Conservation (phyloP, 2,888 invertebrate genomes). For the Anticlea derivata region DNA sequence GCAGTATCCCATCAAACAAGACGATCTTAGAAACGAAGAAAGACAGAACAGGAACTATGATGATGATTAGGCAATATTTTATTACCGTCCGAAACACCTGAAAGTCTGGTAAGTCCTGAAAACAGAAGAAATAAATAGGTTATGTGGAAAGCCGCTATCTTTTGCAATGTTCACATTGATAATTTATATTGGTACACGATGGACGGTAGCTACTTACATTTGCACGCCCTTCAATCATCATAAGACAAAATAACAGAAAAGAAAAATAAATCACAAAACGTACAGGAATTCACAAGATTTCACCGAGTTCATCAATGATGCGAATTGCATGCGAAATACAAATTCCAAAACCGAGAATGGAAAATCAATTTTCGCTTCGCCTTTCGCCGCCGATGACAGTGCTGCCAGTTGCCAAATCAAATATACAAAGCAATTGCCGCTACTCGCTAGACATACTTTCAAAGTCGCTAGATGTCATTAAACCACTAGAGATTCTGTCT, state of each 20-base stretch:
- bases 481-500: no score
- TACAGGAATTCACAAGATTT: slow-evolving; percentile 3
- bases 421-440: no score
- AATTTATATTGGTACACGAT: background rate
- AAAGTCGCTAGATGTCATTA: no score
- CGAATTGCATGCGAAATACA: background rate
- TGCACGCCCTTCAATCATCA: slow-evolving; percentile 81
- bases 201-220: slow-evolving; percentile 66
- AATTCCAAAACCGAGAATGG: background rate
- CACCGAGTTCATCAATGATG: background rate
- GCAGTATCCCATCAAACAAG: slow-evolving; percentile 87
- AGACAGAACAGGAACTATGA: slow-evolving; percentile 88
- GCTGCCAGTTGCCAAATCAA: no score
- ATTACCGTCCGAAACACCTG: slow-evolving; percentile 90
- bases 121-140: slow-evolving; percentile 40
- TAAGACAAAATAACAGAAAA: slow-evolving; percentile 61
- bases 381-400: no score
- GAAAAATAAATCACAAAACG: slow-evolving; percentile 38
- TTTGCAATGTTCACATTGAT: background rate
- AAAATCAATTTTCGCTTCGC: slow-evolving; percentile 23
- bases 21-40: slow-evolving; percentile 89
- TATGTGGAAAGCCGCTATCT: slow-evolving; percentile 12
- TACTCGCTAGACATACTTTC: no score
- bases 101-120: slow-evolving; percentile 87
- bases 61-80: slow-evolving; percentile 89